Evolutionary conservation across 2,113 vertebrate genomes (phyloP).

Genomic region (Ailurus styani): DNA sequence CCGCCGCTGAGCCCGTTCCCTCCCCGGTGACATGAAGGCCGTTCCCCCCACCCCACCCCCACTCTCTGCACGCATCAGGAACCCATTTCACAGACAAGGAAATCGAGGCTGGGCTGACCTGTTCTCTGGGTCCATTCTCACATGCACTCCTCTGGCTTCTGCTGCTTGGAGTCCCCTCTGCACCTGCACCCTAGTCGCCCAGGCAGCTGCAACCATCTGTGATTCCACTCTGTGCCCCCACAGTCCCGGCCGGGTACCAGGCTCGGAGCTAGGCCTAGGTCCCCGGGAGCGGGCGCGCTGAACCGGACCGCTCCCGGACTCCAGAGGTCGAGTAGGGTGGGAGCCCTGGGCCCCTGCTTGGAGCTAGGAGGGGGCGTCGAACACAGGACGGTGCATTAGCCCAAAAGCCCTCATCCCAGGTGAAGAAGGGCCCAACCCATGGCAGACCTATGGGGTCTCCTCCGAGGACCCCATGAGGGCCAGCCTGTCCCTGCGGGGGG

Average conservation of each 20-base stretch:
- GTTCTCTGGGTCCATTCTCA: background rate
- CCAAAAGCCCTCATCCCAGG: background rate
- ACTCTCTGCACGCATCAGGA: background rate
- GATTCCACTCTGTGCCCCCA: accelerated
- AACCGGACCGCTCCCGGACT: background rate
- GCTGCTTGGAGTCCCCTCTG: too few species aligned
- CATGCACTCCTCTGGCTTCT: accelerated
- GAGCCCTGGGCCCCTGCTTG: background rate
- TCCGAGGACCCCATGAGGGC: too few species aligned
- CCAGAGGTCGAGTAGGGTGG: too few species aligned
- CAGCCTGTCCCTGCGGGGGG: background rate
- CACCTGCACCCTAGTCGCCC: accelerated
- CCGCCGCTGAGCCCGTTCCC: accelerated
- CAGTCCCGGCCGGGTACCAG: too few species aligned
- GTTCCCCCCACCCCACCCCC: background rate
- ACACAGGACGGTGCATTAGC: accelerated
- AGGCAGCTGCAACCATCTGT: accelerated
- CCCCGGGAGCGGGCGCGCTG: accelerated
- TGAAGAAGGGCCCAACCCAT: background rate
- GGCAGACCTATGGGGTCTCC: background rate
- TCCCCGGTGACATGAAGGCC: background rate
- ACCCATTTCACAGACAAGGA: background rate
- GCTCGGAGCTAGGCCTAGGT: accelerated
- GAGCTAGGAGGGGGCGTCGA: too few species aligned
- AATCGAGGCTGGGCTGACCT: background rate